Evolutionary conservation across 2,888 invertebrate species (phyloP).

Genomic region (Lithophane ornitopus): DNA sequence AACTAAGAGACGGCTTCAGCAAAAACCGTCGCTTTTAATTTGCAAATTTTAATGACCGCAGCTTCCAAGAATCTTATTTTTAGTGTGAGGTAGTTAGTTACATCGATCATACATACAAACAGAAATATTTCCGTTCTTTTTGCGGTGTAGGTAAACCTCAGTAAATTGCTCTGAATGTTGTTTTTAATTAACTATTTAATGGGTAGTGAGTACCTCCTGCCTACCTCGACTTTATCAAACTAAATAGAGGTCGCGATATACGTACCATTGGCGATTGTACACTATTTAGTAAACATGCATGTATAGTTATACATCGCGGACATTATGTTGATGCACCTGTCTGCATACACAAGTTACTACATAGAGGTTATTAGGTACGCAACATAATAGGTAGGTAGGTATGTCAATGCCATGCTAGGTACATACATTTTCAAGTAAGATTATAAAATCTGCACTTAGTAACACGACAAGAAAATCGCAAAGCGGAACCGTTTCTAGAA

Average conservation of each 20-base stretch:
- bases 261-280: conserved; percentile 7
- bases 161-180: conserved; percentile 41
- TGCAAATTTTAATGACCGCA: conserved; percentile 37
- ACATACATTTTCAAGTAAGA: conserved; percentile 24
- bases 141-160: conserved; percentile 6
- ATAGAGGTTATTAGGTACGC: neutral
- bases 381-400: neutral
- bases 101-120: conserved; percentile 37
- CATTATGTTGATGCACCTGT: conserved; percentile 39
- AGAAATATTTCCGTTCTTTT: conserved; percentile 24
- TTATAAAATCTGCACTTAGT: conserved; percentile 4
- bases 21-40: conserved; percentile 30
- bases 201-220: conserved; percentile 2
- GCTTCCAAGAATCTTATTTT: conserved; percentile 42
- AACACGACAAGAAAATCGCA: neutral
- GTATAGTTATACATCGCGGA: conserved; percentile 14
- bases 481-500: neutral
- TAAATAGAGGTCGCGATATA: conserved; percentile 35
- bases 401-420: conserved; percentile 30
- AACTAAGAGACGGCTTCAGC: neutral
- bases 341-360: conserved; percentile 36
- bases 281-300: conserved; percentile 50
- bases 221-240: conserved; percentile 29
- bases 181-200: conserved; percentile 27
- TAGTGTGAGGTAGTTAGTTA: conserved; percentile 5